Percentiles rank a stretch among this genome's conserved stretches.
These are phyloP conservation scores for Goniozus legneri DNA, from an alignment of 1,140 invertebrate species.

Conservation along the genomic window DNA sequence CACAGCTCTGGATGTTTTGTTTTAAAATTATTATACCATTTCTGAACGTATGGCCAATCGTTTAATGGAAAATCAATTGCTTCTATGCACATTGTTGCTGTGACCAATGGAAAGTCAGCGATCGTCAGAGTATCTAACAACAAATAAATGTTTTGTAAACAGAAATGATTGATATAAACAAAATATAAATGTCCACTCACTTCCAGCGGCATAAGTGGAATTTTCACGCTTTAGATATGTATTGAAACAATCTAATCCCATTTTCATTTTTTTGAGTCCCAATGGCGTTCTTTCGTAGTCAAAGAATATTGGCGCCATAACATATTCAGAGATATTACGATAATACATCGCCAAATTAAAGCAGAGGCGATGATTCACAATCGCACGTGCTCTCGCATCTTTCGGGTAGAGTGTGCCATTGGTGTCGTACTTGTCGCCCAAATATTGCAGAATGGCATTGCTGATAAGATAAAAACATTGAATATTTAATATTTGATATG, in stretches of 20 bases:
- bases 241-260: conserved; percentile 65
- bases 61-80: conserved; percentile 62
- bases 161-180: conserved; percentile 4
- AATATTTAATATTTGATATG: too few species aligned
- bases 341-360: conserved; percentile 77
- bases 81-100: conserved; percentile 69
- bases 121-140: conserved; percentile 65
- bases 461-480: conserved; percentile 45
- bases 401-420: conserved; percentile 66
- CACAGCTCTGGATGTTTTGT: conserved; percentile 63
- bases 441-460: conserved; percentile 73
- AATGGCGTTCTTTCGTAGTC: conserved; percentile 65
- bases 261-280: conserved; percentile 63
- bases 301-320: conserved; percentile 68
- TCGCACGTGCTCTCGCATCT: conserved; percentile 62
- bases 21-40: conserved; percentile 71
- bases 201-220: conserved; percentile 63
- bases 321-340: conserved; percentile 63
- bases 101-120: conserved; percentile 68
- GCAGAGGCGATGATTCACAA: conserved; percentile 72
- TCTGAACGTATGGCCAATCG: conserved; percentile 53
- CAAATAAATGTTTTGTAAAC: background rate
- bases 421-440: conserved; percentile 69
- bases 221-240: conserved; percentile 61
- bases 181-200: conserved; percentile 39